Evolutionary conservation across 2,888 invertebrate genomes (phyloP), one percentile per base, ranked within the genome.

Genomic region (Anthophora plumipes): DNA sequence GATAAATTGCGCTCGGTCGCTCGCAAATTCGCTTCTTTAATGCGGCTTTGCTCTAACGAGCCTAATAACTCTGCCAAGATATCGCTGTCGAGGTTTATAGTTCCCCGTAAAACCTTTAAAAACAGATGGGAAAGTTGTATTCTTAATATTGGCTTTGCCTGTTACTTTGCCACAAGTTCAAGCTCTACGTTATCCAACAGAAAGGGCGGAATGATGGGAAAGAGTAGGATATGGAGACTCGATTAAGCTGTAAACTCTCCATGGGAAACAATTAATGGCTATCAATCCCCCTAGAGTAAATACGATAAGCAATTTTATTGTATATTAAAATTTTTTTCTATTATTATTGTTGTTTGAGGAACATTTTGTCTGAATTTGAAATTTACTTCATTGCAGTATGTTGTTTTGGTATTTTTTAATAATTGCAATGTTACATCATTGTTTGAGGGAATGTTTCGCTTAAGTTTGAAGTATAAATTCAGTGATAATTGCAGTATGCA

Each of bases 11-110:
- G 54, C 25, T 60, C 52, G 66, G 14, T 54, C 74, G 74, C 25
- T 74, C 77, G 67, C 77, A 77, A 77, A 77, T 77, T 77, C 61
- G 77, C 67, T 77, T 77, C 77, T 77, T 77, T 77, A 77, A 67
- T 74, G 54, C 77, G 67, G 60, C 74, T 77, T 73, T 66, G 73
- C 77, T 60, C 77, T 77, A 77, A 77, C 77, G 77, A 73, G 73
- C 73, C 66, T 55, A 55, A 77, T 77, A 77, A 77, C 61, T 67
- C 66, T 67, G 55, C 50, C 59, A n/a, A 14, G 22, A 64, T 60
- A 60, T 59, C 73, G 72, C 20, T 20, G 20, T 39, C 46, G 46
- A 55, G 22, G 74, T 74, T 77, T 77, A 73, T 54, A 46, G 66
- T 67, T 54, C 48, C 60, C 48, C 39, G 66, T 73, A 74, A 77